A percentile compares a stretch with the other conserved stretches of the same genome.
Conservation (phyloP, 2,888 invertebrate genomes). For the Amblyjoppa proteus region DNA sequence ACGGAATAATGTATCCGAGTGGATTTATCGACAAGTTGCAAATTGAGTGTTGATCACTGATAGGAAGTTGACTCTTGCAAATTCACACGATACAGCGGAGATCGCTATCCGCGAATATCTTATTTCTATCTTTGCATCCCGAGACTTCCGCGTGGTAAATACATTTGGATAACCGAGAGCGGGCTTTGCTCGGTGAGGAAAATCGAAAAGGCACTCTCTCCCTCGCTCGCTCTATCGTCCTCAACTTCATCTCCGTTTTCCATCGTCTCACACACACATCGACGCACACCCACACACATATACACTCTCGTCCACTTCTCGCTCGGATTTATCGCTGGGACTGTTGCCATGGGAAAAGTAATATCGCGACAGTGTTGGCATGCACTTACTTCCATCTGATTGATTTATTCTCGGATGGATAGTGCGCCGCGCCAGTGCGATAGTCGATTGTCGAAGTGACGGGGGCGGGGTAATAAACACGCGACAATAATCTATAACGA, state of each 20-base stretch:
- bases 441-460: constrained; percentile 53
- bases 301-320: constrained; percentile 42
- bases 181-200: constrained; percentile 45
- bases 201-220: constrained; percentile 37
- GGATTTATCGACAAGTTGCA: constrained; percentile 25
- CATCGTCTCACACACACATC: constrained; percentile 11
- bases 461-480: constrained; percentile 18
- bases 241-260: constrained; percentile 54
- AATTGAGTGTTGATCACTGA: constrained; percentile 40
- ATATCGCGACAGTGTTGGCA: constrained; percentile 63
- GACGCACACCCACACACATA: constrained; percentile 4
- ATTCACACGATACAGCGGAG: background rate
- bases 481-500: constrained; percentile 43
- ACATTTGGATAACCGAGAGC: constrained; percentile 61
- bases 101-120: constrained; percentile 41
- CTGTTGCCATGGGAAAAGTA: constrained; percentile 69
- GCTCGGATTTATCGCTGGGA: constrained; percentile 58
- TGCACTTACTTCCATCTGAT: constrained; percentile 67
- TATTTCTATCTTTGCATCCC: constrained; percentile 33
- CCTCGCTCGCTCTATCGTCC: constrained; percentile 19
- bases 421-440: background rate
- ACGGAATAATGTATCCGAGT: background rate
- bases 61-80: constrained; percentile 31
- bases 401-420: constrained; percentile 60
- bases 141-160: constrained; percentile 48